Evolutionary conservation across 2,113 vertebrate genomes (phyloP).

Genomic region (Dipodomys ordii): DNA sequence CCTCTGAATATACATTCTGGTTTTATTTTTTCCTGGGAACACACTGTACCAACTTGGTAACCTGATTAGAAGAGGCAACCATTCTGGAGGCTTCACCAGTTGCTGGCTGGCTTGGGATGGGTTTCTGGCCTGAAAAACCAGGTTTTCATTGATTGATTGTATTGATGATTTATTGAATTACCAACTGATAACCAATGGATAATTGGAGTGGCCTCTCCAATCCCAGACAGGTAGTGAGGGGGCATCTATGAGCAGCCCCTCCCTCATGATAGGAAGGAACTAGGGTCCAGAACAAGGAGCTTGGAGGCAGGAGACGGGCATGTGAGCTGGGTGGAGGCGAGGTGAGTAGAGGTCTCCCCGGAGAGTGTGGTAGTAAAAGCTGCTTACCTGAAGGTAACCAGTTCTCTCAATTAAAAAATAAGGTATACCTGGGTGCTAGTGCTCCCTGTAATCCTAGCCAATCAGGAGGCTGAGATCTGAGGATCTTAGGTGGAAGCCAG

Average conservation of each 20-base stretch:
- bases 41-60: background rate
- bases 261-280: no score
- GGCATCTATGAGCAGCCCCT: background rate
- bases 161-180: no score
- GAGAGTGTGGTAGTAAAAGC: background rate
- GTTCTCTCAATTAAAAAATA: background rate
- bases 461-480: no score
- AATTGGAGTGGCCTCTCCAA: background rate
- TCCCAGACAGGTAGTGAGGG: background rate
- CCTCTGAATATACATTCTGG: background rate
- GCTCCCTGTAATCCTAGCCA: no score
- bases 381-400: background rate
- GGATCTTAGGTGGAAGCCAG: no score
- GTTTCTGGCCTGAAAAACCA: no score
- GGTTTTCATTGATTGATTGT: no score
- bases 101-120: background rate
- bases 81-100: background rate
- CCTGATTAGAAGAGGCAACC: no score
- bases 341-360: background rate
- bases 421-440: no score
- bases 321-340: background rate
- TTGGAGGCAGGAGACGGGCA: background rate
- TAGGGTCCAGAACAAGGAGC: background rate
- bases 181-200: background rate
- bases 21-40: background rate